phyloP scores from a whole-genome alignment of 2,888 invertebrate species.

The Pinctada fucata region DNA sequence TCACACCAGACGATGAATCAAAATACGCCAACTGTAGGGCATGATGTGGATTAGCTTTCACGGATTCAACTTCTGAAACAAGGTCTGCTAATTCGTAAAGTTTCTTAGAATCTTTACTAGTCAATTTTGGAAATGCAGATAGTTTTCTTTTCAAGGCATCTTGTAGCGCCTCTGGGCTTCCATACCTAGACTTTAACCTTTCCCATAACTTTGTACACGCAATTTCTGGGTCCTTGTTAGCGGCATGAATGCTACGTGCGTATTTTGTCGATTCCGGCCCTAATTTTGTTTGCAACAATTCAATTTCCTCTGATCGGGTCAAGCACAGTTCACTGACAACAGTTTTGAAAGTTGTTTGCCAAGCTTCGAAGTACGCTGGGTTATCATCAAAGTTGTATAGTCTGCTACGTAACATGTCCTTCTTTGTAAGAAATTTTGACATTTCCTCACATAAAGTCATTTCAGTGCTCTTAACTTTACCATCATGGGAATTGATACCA shows the following conservation, averaged over 20 bases:
- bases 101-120: neutral
- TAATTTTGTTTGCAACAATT: conserved; percentile 10
- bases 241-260: conserved; percentile 10
- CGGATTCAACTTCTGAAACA: neutral
- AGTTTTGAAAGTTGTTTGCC: conserved; percentile 4
- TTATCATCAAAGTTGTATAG: conserved; percentile 13
- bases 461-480: neutral
- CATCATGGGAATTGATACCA: too few species aligned
- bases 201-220: conserved; percentile 5
- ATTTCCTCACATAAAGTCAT: conserved; percentile 8
- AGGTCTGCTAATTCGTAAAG: neutral
- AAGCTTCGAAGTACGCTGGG: conserved; percentile 13
- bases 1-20: neutral
- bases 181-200: neutral
- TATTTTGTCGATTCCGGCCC: conserved; percentile 9
- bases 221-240: neutral
- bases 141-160: neutral
- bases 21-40: neutral
- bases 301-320: conserved; percentile 7
- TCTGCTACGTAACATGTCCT: conserved; percentile 10
- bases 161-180: neutral
- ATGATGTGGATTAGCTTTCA: neutral
- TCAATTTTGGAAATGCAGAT: neutral
- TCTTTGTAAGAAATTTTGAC: conserved; percentile 14
- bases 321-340: conserved; percentile 5